Percentiles rank a stretch among this genome's conserved stretches.
These are phyloP conservation scores for Mormyrus hasselquistii DNA, from an alignment of 2,797 vertebrate species.

Conservation along the genomic window DNA sequence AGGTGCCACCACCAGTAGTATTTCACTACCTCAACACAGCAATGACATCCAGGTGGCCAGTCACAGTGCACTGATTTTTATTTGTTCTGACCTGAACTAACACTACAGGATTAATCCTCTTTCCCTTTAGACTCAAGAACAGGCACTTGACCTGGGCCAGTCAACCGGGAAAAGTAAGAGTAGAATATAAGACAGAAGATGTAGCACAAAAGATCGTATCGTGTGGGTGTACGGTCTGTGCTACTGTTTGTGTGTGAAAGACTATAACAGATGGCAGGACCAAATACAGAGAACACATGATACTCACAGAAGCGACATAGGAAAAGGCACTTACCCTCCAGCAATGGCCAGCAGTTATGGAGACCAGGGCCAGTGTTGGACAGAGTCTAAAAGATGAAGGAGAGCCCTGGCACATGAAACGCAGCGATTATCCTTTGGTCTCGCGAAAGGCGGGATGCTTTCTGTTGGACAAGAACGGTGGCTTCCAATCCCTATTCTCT, in stretches of 20 bases:
- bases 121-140: neutral
- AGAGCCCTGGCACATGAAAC: neutral
- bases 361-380: conserved; percentile 44
- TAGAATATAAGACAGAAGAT: conserved; percentile 29
- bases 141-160: neutral
- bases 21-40: neutral
- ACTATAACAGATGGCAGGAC: neutral
- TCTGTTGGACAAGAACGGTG: neutral
- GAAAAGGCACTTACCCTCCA: conserved; percentile 39
- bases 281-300: neutral
- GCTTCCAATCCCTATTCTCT: neutral
- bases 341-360: conserved; percentile 29
- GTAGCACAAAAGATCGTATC: conserved; percentile 36
- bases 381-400: conserved; percentile 31
- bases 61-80: neutral
- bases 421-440: neutral
- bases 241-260: neutral
- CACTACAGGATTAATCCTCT: neutral
- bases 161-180: neutral
- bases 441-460: neutral
- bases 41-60: neutral
- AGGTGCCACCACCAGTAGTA: neutral
- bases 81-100: neutral
- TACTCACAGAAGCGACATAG: conserved; percentile 51
- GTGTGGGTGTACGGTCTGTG: conserved; percentile 44